phyloP scores from a whole-genome alignment of 2,888 invertebrate genomes.

The Aradus depressus region DNA sequence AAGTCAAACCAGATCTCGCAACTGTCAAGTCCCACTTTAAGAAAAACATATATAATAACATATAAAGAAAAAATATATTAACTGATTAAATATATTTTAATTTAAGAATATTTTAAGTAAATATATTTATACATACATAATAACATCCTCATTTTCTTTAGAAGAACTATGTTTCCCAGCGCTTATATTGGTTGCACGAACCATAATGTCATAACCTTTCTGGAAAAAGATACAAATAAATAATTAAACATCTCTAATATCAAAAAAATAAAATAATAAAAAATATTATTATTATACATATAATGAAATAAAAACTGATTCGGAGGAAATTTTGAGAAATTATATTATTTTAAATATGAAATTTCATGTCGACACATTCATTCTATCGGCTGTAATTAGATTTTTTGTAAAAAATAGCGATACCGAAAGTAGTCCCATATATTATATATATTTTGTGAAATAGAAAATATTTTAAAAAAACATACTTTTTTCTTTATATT shows the following conservation, averaged over 20 bases:
- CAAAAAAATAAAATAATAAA: neutral
- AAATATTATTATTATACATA: neutral
- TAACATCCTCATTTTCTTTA: constrained; percentile 37
- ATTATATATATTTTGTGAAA: too few species aligned
- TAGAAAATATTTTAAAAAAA: too few species aligned
- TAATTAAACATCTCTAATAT: neutral
- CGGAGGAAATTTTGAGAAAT: too few species aligned
- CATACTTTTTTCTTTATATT: too few species aligned
- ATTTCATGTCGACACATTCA: too few species aligned
- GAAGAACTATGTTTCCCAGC: constrained; percentile 39
- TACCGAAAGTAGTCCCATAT: too few species aligned
- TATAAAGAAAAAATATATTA: neutral
- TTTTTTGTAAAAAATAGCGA: too few species aligned
- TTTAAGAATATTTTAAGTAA: constrained; percentile 4
- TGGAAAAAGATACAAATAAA: constrained; percentile 34
- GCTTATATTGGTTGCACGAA: constrained; percentile 58
- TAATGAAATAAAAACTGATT: neutral
- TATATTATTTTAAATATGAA: too few species aligned
- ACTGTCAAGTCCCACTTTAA: neutral
- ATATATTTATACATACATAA: constrained; percentile 39
- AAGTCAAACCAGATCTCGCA: neutral
- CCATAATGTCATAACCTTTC: constrained; percentile 62
- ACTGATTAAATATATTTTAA: neutral
- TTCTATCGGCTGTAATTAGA: too few species aligned
- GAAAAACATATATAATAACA: neutral